Base-by-base conservation (phyloP, 2,888 invertebrate genomes). In the Hydriomena furcata region DNA sequence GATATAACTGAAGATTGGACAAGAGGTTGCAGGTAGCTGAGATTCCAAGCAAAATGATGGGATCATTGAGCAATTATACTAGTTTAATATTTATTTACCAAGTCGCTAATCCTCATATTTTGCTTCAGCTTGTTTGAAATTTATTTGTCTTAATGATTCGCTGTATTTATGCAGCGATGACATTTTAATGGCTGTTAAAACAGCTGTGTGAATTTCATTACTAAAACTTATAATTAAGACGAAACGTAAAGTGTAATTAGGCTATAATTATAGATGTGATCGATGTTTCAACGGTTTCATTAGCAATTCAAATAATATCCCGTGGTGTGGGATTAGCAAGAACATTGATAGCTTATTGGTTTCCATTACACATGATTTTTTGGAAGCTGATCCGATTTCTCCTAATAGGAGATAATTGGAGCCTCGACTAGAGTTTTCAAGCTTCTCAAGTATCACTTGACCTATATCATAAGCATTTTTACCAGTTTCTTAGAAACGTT, bases 11-110 rank as follows among this genome's bases (percentile, higher is more conserved):
- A 77, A 76, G 73, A 74, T 72, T 63, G 60, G 65, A 57, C 48
- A 60, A 73, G 67, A 78, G 75, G 71, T 60, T 70, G 66, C 77
- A 79, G 79, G 77, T 81, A 80, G 73, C 54, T 37, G 46, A 44
- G 37, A 47, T 12, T 37, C 27, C 42, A 56, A 50, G 55, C 51
- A 67, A 61, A 65, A 61, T 54, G 47, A 52, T 54, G 42, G 31
- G 45, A 50, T 37, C 13, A 42, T 41, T 54, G 23, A 21, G 40
- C 31, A 46, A 44, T 36, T 31, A 20, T 20, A 42, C 21, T 13
- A 13, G 7, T 30, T 40, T 8, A 27, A 24, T 13, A 17, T 17
- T 6, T 25, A 10, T n/a, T 8, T 23, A 7, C 17, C 24, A 42
- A 25, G 21, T 23, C 6, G 6, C 6, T 12, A 12, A 27, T 10